phyloP scores from a whole-genome alignment of 1,140 invertebrate species.

The Brachionus angularis region DNA sequence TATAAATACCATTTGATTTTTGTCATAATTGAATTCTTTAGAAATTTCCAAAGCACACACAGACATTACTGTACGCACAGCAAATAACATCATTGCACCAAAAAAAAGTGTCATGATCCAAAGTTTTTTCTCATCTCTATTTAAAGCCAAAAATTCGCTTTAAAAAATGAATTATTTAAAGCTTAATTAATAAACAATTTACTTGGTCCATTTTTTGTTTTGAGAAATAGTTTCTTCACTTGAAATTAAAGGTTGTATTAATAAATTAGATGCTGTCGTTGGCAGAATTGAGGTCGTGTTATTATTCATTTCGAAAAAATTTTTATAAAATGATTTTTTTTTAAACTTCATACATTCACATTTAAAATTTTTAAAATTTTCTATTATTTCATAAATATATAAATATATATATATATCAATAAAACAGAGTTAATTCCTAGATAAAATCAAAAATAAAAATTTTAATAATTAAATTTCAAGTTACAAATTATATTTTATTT shows the following conservation, averaged over 20 bases:
- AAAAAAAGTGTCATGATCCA: slow-evolving; percentile 61
- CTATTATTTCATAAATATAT: no score
- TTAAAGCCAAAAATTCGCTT: no score
- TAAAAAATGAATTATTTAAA: slow-evolving; percentile 44
- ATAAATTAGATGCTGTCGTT: slow-evolving; percentile 10
- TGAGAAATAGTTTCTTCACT: slow-evolving; percentile 15
- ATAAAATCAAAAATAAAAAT: no score
- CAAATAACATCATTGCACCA: slow-evolving; percentile 67
- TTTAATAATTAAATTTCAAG: no score
- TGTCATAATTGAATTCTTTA: slow-evolving; percentile 67
- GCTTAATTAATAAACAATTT: slow-evolving; percentile 21
- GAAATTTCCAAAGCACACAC: slow-evolving; percentile 66
- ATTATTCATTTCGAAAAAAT: no score
- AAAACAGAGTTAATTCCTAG: no score
- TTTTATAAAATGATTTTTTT: no score
- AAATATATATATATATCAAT: no score
- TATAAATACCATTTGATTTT: slow-evolving; percentile 65
- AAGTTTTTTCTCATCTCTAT: slow-evolving; percentile 40
- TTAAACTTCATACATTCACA: no score
- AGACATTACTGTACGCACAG: slow-evolving; percentile 67
- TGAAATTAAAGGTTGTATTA: slow-evolving; percentile 21
- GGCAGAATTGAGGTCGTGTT: no score
- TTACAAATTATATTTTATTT: no score
- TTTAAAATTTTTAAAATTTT: no score
- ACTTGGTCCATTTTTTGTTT: slow-evolving; percentile 36